These are phyloP conservation scores for Morus bassanus DNA, from an alignment of 2,797 vertebrate genomes.

Conservation along the genomic window DNA sequence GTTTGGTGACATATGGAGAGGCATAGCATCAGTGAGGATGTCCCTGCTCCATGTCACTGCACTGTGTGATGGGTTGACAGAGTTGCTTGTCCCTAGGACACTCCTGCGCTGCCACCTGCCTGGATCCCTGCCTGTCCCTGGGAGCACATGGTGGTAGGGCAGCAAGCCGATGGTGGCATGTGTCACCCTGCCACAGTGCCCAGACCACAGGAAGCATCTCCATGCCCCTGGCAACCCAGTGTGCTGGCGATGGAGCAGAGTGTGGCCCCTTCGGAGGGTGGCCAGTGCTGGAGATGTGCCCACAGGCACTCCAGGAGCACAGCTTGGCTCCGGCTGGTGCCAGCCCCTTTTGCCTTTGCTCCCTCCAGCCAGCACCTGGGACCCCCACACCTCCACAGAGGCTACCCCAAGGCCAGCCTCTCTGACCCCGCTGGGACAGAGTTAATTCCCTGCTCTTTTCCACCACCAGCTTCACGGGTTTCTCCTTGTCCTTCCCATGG, in stretches of 20 bases:
- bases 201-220: not conserved
- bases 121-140: not conserved
- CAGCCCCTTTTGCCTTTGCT: not conserved
- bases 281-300: not conserved
- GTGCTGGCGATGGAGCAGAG: not conserved
- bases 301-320: not conserved
- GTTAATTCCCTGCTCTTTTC: not conserved
- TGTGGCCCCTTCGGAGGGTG: not conserved
- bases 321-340: not conserved
- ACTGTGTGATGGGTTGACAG: not conserved
- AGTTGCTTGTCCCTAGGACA: not conserved
- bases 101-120: rapidly evolving
- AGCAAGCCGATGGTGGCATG: not conserved
- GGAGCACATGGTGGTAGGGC: not conserved
- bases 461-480: not conserved
- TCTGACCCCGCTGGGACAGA: rapidly evolving
- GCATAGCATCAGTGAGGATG: not conserved
- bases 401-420: not conserved
- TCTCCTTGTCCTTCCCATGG: not conserved
- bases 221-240: not conserved
- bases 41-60: rapidly evolving
- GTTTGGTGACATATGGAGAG: not conserved
- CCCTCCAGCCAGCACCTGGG: rapidly evolving
- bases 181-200: not conserved
- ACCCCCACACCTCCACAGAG: rapidly evolving